Conservation (phyloP, 2,888 invertebrate species). For the Colostygia pectinataria region DNA sequence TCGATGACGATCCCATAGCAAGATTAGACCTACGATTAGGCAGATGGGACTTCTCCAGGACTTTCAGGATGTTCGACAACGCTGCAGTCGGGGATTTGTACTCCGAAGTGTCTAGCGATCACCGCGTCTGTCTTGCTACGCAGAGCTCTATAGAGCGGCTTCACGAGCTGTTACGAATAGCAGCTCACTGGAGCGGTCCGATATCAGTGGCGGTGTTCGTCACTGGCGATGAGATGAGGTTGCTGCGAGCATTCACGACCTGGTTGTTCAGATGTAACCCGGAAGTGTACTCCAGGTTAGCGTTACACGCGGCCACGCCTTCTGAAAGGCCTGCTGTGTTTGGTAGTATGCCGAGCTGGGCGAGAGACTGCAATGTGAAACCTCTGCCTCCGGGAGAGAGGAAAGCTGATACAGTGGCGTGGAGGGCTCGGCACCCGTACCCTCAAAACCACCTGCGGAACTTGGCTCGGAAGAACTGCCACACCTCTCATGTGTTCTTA, state of each 20-base stretch:
- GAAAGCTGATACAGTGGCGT: slow-evolving; percentile 85
- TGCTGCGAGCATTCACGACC: slow-evolving; percentile 88
- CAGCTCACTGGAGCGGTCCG: slow-evolving; percentile 92
- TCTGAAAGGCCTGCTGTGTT: slow-evolving; percentile 84
- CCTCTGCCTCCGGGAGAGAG: slow-evolving; percentile 85
- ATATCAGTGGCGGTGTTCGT: slow-evolving; percentile 93
- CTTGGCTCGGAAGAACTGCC: slow-evolving; percentile 92
- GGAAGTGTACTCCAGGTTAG: slow-evolving; percentile 87
- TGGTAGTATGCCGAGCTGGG: slow-evolving; percentile 83
- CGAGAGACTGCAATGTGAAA: slow-evolving; percentile 86
- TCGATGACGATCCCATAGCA: slow-evolving; percentile 78
- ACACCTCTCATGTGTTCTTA: slow-evolving; percentile 90
- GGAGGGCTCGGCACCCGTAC: slow-evolving; percentile 90
- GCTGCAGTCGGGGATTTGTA: slow-evolving; percentile 87
- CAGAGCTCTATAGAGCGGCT: slow-evolving; percentile 93
- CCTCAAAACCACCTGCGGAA: slow-evolving; percentile 96
- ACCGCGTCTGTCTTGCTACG: slow-evolving; percentile 89
- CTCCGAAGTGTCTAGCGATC: slow-evolving; percentile 80
- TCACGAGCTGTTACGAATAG: slow-evolving; percentile 89
- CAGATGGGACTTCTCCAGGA: slow-evolving; percentile 88
- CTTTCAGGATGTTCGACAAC: slow-evolving; percentile 89
- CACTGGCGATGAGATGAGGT: slow-evolving; percentile 89
- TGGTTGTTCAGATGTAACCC: slow-evolving; percentile 90
- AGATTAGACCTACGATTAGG: slow-evolving; percentile 86
- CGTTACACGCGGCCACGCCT: slow-evolving; percentile 89